Conservation (phyloP, 2,888 invertebrate species). For the Galerucella pusilla region DNA sequence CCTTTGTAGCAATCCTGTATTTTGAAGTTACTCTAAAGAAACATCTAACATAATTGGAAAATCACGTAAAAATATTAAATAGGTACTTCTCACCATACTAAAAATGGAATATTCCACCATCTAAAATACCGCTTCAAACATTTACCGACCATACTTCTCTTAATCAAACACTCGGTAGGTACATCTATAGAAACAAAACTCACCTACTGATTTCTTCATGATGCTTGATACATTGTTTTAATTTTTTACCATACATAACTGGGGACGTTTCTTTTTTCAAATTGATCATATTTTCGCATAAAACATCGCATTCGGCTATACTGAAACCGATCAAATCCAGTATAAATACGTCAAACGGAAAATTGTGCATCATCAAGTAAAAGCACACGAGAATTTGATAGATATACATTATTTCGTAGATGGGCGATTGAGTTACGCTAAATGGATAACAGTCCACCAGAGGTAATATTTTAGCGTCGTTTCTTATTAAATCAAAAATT, state of each 20-base stretch:
- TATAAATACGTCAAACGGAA: constrained; percentile 32
- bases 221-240: constrained; percentile 34
- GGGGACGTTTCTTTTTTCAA: constrained; percentile 24
- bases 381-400: constrained; percentile 35
- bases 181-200: background rate
- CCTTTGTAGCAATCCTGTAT: too few species aligned
- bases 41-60: too few species aligned
- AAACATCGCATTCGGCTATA: constrained; percentile 34
- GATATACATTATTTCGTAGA: constrained; percentile 39
- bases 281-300: constrained; percentile 30
- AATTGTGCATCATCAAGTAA: constrained; percentile 30
- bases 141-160: too few species aligned
- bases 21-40: too few species aligned
- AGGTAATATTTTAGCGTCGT: constrained; percentile 24
- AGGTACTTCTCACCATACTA: too few species aligned
- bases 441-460: constrained; percentile 44
- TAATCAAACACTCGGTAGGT: too few species aligned
- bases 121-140: too few species aligned
- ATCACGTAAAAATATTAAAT: too few species aligned
- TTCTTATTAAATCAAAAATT: background rate
- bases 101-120: too few species aligned
- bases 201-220: constrained; percentile 36
- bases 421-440: constrained; percentile 30
- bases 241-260: constrained; percentile 8
- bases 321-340: constrained; percentile 34